Evolutionary conservation across 2,797 vertebrate species (phyloP), one percentile per base, ranked within the genome.

Genomic region (Labeo calbasu): DNA sequence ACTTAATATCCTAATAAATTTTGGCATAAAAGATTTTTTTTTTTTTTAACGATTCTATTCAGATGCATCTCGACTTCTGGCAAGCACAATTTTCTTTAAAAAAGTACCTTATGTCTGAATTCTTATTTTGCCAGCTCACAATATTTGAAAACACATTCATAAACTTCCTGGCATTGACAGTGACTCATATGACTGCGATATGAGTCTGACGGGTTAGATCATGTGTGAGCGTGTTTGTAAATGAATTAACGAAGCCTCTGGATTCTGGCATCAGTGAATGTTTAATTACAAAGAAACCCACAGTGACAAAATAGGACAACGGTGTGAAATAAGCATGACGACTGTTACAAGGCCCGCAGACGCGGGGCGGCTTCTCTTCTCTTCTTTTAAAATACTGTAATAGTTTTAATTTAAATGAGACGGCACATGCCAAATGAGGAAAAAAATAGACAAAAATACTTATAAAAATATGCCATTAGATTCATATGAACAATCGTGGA

Each of bases 391-490:
- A 90, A 88, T 88, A 90, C 89, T 65, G 87, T 87, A 90, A 90
- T 89, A 87, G 88, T 87, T 93, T 92, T 93, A 93, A 93, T 92
- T 95, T 93, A 94, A 93, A 94, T 77, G 86, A 90, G 90, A 89
- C 86, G 88, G 89, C 86, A 89, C 87, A 91, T 80, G 88, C 82
- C 71, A 48, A 88, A 92, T 89, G 91, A 91, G 90, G 87, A 84
- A 88, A 92, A 88, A 91, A 92, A 82, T 14, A 79, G 80, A 85
- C 73, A 87, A 82, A 92, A 94, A 90, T 91, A 89, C 95, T 94
- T 96, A 96, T 95, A 96, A 96, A 97, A 97, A 97, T 96, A 96
- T 95, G 95, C 94, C 94, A 94, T 95, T 93, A 92, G 93, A 94
- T 94, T 95, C 92, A 94, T 96, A 95, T 95, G 89, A 94, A 96